phyloP scores from a whole-genome alignment of 2,888 invertebrate genomes.

The Hemaris fuciformis region DNA sequence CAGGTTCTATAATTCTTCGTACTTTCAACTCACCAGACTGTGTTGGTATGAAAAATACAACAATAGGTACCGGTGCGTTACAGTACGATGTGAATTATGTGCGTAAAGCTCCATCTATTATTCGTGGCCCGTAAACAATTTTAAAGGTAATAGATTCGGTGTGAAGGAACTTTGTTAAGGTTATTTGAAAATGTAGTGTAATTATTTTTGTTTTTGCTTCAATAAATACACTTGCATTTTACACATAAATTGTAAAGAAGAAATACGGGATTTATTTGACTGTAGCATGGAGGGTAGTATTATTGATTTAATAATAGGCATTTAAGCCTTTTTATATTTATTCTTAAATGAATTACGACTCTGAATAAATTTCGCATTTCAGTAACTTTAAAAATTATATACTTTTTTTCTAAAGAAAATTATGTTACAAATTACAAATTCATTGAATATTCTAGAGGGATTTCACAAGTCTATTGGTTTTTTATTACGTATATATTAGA shows the following conservation, averaged over 20 bases:
- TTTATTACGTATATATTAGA: not conserved
- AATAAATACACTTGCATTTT: too few relatives aligned
- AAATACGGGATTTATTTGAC: too few relatives aligned
- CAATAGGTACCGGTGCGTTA: constrained; percentile 29
- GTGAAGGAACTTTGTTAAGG: not conserved
- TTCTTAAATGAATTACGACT: too few relatives aligned
- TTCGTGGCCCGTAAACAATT: not conserved
- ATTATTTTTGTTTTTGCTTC: too few relatives aligned
- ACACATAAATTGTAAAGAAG: too few relatives aligned
- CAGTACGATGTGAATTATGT: constrained; percentile 36
- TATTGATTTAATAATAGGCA: too few relatives aligned
- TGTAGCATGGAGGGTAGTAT: too few relatives aligned
- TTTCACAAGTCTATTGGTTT: not conserved
- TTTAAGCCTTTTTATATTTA: too few relatives aligned
- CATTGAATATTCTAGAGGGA: not conserved
- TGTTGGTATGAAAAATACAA: constrained; percentile 31
- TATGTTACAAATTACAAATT: not conserved
- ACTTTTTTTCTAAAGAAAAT: not conserved
- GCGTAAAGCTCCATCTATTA: constrained; percentile 29
- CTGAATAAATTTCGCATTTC: too few relatives aligned
- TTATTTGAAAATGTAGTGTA: not conserved
- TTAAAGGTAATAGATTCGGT: not conserved
- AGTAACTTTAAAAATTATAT: too few relatives aligned
- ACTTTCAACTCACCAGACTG: not conserved
- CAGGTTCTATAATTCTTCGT: not conserved